Percentiles rank a stretch among this genome's conserved stretches.
phyloP scores from a whole-genome alignment of 2,113 vertebrate species.

The Paracanthobrama guichenoti region DNA sequence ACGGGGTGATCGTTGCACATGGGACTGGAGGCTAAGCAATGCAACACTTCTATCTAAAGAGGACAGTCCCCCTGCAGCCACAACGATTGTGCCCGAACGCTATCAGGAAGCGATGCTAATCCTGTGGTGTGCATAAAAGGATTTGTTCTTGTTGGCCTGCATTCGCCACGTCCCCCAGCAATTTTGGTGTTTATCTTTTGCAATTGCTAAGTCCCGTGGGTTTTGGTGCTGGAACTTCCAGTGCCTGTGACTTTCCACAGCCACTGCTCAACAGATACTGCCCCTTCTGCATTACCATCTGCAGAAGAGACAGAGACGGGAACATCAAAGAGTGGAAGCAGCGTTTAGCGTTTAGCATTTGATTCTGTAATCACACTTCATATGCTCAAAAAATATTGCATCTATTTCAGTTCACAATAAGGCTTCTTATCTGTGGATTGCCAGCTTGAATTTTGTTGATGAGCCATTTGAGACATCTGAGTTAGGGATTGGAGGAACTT shows the following conservation, averaged over 20 bases:
- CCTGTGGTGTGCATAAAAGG: conserved; percentile 67
- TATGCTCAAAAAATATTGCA: conserved; percentile 57
- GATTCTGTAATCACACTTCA: conserved; percentile 28
- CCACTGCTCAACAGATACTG: conserved; percentile 22
- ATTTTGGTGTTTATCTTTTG: conserved; percentile 71
- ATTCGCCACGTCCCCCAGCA: conserved; percentile 62
- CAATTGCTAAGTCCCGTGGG: conserved; percentile 64
- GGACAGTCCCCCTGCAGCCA: conserved; percentile 52
- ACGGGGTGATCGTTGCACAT: conserved; percentile 53
- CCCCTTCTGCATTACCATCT: conserved; percentile 43
- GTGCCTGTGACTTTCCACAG: conserved; percentile 55
- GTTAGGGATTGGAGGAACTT: conserved; percentile 53
- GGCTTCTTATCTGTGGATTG: conserved; percentile 61
- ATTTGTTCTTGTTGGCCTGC: conserved; percentile 70
- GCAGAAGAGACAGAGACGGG: conserved; percentile 7
- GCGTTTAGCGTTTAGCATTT: conserved; percentile 2
- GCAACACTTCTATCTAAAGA: conserved; percentile 55
- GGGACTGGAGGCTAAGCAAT: conserved; percentile 46
- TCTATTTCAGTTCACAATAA: conserved; percentile 63
- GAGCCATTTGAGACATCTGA: conserved; percentile 42
- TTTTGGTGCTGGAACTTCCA: conserved; percentile 65
- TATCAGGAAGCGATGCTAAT: conserved; percentile 64
- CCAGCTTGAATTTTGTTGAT: conserved; percentile 62
- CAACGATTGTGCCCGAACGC: conserved; percentile 55
- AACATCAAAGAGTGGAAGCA: conserved; percentile 20